Evolutionary conservation across 2,113 vertebrate genomes (phyloP), one percentile per base, ranked within the genome.

Genomic region (Riparia riparia): DNA sequence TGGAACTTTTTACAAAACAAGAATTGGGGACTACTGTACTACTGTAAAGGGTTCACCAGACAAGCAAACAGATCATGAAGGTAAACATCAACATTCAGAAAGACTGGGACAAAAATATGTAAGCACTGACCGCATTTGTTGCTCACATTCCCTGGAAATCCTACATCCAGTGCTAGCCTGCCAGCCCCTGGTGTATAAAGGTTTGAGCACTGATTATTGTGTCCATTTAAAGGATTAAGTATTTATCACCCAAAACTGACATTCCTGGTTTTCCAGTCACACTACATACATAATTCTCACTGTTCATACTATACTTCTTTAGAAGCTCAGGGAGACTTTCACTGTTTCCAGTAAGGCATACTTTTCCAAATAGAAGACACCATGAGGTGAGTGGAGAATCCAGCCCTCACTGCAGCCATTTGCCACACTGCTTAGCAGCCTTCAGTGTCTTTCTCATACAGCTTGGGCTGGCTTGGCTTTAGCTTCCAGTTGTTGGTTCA

Each of bases 401-500:
- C 26, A 81, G 39, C 20, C 42, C 29, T 58, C 15, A 1, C 44
- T 76, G 63, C 29, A 86, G 58, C 20, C 7, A 0, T 65, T 89
- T 64, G n/a, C 49, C 0, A 1, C 31, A 37, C 41, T 56, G 57
- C 50, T 86, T 44, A 72, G 28, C 44, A 65, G 70, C 32, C 32
- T 70, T 88, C 32, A 9, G 24, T 15, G 14, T 32, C 81, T 77
- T 66, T 80, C 18, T 28, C 64, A 90, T 89, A 60, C 60, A 91
- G 56, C 50, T 78, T 84, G 61, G 78, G 63, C 3, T 49, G 47
- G 56, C 41, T 85, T 82, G 80, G 51, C 53, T 94, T 92, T 57
- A 78, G 56, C 39, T 80, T 94, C 86, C 89, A 96, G 91, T 68
- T 95, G 64, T 81, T 89, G 31, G 20, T 95, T 93, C 68, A 11